Base-by-base conservation (phyloP, 2,113 vertebrate genomes). In the Coturnix japonica region DNA sequence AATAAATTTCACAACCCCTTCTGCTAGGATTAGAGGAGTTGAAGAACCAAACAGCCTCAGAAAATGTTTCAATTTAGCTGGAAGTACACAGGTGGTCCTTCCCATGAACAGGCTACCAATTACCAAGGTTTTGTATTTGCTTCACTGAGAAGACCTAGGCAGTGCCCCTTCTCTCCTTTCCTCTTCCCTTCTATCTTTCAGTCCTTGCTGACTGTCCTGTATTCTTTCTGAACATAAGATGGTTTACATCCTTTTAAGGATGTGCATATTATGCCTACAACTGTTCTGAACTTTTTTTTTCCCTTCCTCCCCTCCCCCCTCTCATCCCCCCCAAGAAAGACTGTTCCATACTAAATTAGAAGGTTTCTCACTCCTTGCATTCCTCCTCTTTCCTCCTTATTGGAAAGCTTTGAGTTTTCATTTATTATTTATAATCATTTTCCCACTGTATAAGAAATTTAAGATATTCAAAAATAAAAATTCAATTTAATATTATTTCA, bases 381-480 rank as follows among this genome's bases (percentile, higher is more conserved):
- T 66, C 49, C 23, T 87, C 2, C 7, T 87, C 19, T 84, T 76
- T 87, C 2, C 7, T 87, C 19, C 81, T 76, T 59, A 93, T 81
- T 93, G 76, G 70, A 70, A 81, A 28, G 39, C 19, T 53, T 17
- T 14, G 8, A 1, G 3, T 88, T 91, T 92, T 90, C 31, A 93
- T 94, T 91, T 84, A 93, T 92, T 94, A 95, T 92, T 96, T 90
- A 95, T 28, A 82, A 89, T 81, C 9, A 59, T 15, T 63, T 93
- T 69, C 69, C 35, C 33, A 72, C 43, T 13, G 4, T 60, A 47
- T 28, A 47, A 23, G 46, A 96, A 88, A 88, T 60, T 31, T 54
- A 31, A 74, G 81, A 39, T 71, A 74, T 91, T 91, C 19, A 73
- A 89, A 92, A 94, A 73, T 43, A 87, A 80, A 87, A 91, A 65